These are phyloP conservation scores for Eidolon dupreanum DNA, from an alignment of 2,797 vertebrate genomes.

Conservation along the genomic window DNA sequence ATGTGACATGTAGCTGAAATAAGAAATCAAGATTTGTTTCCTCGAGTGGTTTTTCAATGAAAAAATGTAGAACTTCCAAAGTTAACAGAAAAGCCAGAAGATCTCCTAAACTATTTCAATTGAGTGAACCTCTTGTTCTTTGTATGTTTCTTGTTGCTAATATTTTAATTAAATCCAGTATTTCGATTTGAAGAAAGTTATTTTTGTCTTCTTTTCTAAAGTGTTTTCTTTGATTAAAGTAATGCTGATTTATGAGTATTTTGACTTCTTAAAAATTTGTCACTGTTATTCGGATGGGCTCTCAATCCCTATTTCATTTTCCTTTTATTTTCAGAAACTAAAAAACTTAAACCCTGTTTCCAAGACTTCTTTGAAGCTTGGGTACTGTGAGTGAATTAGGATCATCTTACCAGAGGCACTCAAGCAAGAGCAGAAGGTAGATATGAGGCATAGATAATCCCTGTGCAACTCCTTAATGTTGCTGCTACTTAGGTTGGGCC, in stretches of 20 bases:
- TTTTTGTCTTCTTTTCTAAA: neutral
- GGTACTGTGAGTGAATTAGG: neutral
- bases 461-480: neutral
- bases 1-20: neutral
- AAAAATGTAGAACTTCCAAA: neutral
- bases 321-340: neutral
- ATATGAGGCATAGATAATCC: neutral
- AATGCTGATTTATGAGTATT: neutral
- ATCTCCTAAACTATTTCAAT: neutral
- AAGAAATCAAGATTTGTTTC: slow-evolving; percentile 1
- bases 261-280: neutral
- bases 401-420: neutral
- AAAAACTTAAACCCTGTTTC: neutral
- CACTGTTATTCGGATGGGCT: neutral
- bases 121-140: neutral
- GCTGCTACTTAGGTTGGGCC: neutral
- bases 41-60: neutral
- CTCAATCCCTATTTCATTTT: neutral
- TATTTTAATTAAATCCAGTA: slow-evolving; percentile 22
- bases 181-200: neutral
- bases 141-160: neutral
- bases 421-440: neutral
- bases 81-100: neutral
- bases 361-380: neutral
- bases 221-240: neutral